These are phyloP conservation scores for Magallana angulata DNA, from an alignment of 1,140 invertebrate species.

Conservation along the genomic window DNA sequence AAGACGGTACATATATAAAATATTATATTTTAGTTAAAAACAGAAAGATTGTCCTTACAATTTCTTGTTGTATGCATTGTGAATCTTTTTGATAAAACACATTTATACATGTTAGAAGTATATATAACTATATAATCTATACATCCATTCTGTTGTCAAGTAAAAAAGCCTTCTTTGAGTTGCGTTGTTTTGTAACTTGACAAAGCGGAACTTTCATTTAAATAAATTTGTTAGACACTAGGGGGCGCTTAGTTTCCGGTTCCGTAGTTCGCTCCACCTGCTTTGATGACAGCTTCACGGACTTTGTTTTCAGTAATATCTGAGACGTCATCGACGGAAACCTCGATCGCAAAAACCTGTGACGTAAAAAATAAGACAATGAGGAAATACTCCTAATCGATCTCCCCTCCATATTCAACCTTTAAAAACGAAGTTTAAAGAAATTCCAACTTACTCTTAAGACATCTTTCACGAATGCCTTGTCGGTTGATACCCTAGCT, in stretches of 20 bases:
- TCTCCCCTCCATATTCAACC: no score
- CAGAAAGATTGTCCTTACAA: no score
- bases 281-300: slow-evolving; percentile 48
- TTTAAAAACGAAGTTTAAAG: neutral
- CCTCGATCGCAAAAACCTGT: slow-evolving; percentile 3
- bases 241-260: slow-evolving; percentile 47
- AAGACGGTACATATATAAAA: no score
- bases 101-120: no score
- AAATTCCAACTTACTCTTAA: slow-evolving; percentile 83
- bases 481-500: slow-evolving; percentile 89
- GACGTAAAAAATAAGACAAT: neutral
- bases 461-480: slow-evolving; percentile 88
- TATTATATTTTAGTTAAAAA: no score
- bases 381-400: no score
- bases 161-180: no score
- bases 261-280: slow-evolving; percentile 64
- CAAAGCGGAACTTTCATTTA: neutral
- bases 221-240: neutral
- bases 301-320: slow-evolving; percentile 57
- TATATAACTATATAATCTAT: no score
- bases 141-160: no score
- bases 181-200: no score
- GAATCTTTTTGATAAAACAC: no score
- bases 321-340: slow-evolving; percentile 33
- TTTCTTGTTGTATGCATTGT: no score